Conservation (phyloP, 2,113 vertebrate species). For the Leptocoma aspasia region DNA sequence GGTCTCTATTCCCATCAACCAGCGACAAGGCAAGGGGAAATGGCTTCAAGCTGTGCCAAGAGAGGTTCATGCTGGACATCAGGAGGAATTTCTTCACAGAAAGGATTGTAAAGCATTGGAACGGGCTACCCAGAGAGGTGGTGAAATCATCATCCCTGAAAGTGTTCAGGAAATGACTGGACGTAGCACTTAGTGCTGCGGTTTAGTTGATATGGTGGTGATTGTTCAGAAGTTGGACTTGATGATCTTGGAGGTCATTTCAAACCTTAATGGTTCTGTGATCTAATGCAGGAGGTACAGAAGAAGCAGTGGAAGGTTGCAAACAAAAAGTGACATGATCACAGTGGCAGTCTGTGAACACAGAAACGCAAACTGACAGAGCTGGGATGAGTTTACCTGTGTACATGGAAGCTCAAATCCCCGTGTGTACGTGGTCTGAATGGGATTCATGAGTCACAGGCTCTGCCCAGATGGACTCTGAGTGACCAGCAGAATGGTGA, state of each 20-base stretch:
- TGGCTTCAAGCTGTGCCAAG: not conserved
- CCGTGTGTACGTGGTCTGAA: not conserved
- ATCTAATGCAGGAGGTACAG: not conserved
- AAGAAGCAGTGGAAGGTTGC: not conserved
- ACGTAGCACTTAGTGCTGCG: accelerated
- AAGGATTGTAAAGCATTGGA: not conserved
- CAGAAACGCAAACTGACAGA: not conserved
- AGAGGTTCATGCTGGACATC: accelerated
- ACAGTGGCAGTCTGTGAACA: not conserved
- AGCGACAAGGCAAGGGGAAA: not conserved
- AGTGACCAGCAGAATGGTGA: not conserved
- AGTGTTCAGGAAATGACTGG: not conserved
- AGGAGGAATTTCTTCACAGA: not conserved
- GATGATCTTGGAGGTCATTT: not conserved
- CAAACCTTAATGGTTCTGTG: not conserved
- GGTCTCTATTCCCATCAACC: not conserved
- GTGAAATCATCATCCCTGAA: not conserved
- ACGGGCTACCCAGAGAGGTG: not conserved
- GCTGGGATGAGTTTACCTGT: not conserved
- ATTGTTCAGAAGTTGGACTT: not conserved
- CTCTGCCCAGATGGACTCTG: not conserved
- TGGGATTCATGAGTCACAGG: not conserved
- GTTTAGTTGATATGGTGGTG: not conserved
- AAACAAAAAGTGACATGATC: not conserved
- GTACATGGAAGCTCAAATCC: not conserved